These are phyloP conservation scores for Leucophenga varia DNA, from an alignment of 1,140 invertebrate genomes.

Conservation along the genomic window DNA sequence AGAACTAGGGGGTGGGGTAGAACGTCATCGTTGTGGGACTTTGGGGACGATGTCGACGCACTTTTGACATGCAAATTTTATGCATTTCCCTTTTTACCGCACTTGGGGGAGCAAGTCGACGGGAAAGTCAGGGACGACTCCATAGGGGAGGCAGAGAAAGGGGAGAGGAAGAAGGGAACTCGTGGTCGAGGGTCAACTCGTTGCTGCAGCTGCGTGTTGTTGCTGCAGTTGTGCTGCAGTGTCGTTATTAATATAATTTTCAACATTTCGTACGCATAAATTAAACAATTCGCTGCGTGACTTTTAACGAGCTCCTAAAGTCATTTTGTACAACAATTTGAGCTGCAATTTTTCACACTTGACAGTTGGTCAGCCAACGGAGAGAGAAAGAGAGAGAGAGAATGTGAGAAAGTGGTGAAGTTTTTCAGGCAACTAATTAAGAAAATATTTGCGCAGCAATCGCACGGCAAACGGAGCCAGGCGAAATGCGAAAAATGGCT, in stretches of 20 bases:
- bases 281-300: conserved; percentile 44
- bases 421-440: conserved; percentile 42
- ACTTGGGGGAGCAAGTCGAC: conserved; percentile 19
- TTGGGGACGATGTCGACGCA: conserved; percentile 34
- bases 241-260: conserved; percentile 51
- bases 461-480: conserved; percentile 10
- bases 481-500: conserved; percentile 9
- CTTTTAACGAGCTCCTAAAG: conserved; percentile 48
- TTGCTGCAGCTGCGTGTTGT: conserved; percentile 15
- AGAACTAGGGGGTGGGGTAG: too few species aligned
- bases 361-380: conserved; percentile 31
- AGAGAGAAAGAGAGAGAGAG: neutral
- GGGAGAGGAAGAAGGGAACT: too few species aligned
- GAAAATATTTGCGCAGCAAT: conserved; percentile 47
- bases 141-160: conserved; percentile 11
- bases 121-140: conserved; percentile 12
- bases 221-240: conserved; percentile 24
- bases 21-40: conserved; percentile 12
- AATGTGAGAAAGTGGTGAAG: conserved; percentile 7
- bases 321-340: conserved; percentile 50
- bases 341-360: conserved; percentile 51
- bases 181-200: too few species aligned
- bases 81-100: conserved; percentile 33
- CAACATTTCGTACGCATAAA: conserved; percentile 47
- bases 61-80: conserved; percentile 52